These are phyloP conservation scores for Pardalotus punctatus DNA, from an alignment of 2,113 vertebrate species.

Conservation along the genomic window DNA sequence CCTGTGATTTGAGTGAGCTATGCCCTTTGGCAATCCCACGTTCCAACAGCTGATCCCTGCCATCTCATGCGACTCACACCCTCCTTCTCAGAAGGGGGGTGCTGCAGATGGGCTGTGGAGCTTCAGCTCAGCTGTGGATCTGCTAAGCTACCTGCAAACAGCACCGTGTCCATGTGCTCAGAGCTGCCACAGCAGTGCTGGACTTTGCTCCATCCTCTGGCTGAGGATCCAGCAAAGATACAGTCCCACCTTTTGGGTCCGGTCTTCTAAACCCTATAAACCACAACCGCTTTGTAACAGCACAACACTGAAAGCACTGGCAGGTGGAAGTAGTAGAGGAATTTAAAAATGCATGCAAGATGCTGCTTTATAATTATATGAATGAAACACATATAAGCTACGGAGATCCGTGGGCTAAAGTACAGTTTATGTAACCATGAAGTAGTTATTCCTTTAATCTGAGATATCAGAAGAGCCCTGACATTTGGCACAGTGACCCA, in stretches of 20 bases:
- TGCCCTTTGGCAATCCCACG: neutral
- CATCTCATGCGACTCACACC: neutral
- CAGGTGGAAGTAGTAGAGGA: neutral
- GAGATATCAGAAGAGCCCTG: conserved; percentile 27
- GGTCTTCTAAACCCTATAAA: neutral
- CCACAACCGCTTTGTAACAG: neutral
- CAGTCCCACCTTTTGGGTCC: neutral
- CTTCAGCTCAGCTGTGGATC: neutral
- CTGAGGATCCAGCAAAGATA: neutral
- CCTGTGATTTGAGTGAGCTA: neutral
- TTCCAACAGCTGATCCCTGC: neutral
- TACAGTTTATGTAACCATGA: neutral
- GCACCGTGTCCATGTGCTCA: neutral
- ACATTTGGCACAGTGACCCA: conserved; percentile 60
- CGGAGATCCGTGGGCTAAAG: neutral
- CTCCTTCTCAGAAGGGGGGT: neutral
- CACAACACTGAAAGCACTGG: neutral
- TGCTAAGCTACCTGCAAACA: neutral
- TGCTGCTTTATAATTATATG: neutral
- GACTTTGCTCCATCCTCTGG: neutral
- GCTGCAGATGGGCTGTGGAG: neutral
- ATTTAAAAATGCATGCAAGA: neutral
- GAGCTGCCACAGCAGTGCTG: fast-evolving
- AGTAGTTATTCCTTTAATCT: conserved; percentile 11
- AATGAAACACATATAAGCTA: neutral